A percentile compares a stretch with the other conserved stretches of the same genome.
phyloP scores from a whole-genome alignment of 30 jellyfish, hydroid and myxozoan genomes.

The Sanderia malayensis region DNA sequence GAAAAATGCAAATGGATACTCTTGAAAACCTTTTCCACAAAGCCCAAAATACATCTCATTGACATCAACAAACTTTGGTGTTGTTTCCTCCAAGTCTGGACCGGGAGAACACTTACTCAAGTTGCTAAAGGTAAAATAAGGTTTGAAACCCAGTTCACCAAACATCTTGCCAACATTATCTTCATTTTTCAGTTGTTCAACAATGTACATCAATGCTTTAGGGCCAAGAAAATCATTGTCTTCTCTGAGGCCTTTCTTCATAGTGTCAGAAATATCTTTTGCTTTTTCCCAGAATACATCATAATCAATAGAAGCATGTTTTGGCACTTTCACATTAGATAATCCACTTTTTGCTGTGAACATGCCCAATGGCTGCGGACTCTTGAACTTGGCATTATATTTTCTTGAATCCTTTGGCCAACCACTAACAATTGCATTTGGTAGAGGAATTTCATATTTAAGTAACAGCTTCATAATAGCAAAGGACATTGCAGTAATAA shows the following conservation, averaged over 20 bases:
- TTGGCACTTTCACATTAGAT: slow-evolving; percentile 38
- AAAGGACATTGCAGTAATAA: slow-evolving; percentile 27
- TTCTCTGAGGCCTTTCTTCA: slow-evolving; percentile 1
- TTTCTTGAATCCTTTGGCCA: slow-evolving; percentile 54
- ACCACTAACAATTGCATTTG: slow-evolving; percentile 15
- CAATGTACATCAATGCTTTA: slow-evolving; percentile 14
- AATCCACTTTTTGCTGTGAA: slow-evolving; percentile 26
- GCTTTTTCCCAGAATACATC: slow-evolving; percentile 41
- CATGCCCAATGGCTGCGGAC: slow-evolving; percentile 55
- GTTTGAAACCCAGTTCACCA: not conserved
- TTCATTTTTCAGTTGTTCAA: slow-evolving; percentile 5
- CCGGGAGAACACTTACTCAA: slow-evolving; percentile 56
- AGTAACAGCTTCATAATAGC: slow-evolving; percentile 18
- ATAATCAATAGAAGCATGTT: not conserved
- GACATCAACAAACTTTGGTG: slow-evolving; percentile 40
- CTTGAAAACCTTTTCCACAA: slow-evolving; percentile 32
- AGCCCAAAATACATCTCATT: slow-evolving; percentile 46
- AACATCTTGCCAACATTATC: not conserved
- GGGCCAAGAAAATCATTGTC: slow-evolving; percentile 7
- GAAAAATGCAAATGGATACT: not conserved
- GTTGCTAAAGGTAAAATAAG: slow-evolving; percentile 36
- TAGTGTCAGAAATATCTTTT: slow-evolving; percentile 3
- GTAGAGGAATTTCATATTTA: slow-evolving; percentile 18
- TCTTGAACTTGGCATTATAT: slow-evolving; percentile 12
- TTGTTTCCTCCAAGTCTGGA: slow-evolving; percentile 23